Conservation (phyloP, 2,888 invertebrate genomes). For the Noctua fimbriata region DNA sequence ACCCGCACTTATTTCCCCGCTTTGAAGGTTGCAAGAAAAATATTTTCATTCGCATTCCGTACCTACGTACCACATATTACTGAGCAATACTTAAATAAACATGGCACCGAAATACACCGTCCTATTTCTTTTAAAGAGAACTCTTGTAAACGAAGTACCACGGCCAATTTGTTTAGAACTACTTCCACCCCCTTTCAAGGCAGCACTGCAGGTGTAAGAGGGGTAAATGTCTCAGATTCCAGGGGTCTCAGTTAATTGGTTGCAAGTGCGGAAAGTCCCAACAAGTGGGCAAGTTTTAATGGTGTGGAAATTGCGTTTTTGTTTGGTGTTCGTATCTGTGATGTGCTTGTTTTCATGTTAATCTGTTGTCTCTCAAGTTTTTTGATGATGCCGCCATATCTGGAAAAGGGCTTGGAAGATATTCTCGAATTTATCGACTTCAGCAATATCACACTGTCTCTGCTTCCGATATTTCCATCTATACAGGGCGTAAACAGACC, state of each 20-base stretch:
- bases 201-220: slow-evolving; percentile 5
- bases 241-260: slow-evolving; percentile 66
- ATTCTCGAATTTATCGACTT: neutral
- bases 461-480: neutral
- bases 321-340: slow-evolving; percentile 79
- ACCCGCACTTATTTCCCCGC: slow-evolving; percentile 37
- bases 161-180: slow-evolving; percentile 66
- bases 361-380: slow-evolving; percentile 72
- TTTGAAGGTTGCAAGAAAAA: slow-evolving; percentile 59
- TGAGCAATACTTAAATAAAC: slow-evolving; percentile 73
- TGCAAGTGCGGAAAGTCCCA: slow-evolving; percentile 68
- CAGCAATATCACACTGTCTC: neutral
- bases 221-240: slow-evolving; percentile 33
- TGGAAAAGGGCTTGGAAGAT: neutral
- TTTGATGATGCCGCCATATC: slow-evolving; percentile 38
- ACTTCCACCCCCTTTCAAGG: slow-evolving; percentile 34
- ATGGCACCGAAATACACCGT: slow-evolving; percentile 73
- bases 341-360: slow-evolving; percentile 78
- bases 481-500: too few species aligned
- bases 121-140: slow-evolving; percentile 80
- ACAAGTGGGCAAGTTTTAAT: slow-evolving; percentile 85
- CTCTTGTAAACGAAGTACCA: slow-evolving; percentile 75
- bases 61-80: slow-evolving; percentile 64
- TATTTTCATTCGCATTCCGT: slow-evolving; percentile 61
- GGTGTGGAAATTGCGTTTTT: slow-evolving; percentile 86